Evolutionary conservation across 2,113 vertebrate genomes (phyloP), one percentile per base, ranked within the genome.

Genomic region (Meriones unguiculatus): DNA sequence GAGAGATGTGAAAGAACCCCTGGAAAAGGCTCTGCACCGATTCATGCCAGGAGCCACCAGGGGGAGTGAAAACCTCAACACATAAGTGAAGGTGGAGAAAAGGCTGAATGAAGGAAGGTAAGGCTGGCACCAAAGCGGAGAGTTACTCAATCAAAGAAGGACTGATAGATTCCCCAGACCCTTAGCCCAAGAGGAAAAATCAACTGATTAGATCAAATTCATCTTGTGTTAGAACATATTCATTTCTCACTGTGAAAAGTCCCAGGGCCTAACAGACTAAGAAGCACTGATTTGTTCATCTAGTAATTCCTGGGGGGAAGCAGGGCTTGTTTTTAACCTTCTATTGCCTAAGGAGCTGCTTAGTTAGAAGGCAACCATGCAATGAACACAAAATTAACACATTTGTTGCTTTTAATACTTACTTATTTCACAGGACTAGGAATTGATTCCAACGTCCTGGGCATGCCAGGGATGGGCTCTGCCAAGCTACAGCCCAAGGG

Each of bases 51-150:
- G 38, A 69, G 92, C 98, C 97, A 97, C 96, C 96, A 98, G 98
- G 84, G 98, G 98, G 97, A 97, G 97, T 95, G 89, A 97, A 96
- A 94, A 75, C 89, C 87, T 90, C 73, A 96, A 97, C 97, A 97
- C 95, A 95, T 1, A 95, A 78, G n/a, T 73, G 50, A 69, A 97
- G 91, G n/a, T 18, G 32, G 22, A 91, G n/a, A 84, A 95, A 93
- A 64, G 35, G 30, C 59, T 93, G 70, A 90, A 72, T 22, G 52
- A 24, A 93, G 50, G 52, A 24, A 93, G 50, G 24, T 80, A 50
- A 0, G 69, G 38, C 82, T 9, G 8, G 50, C 52, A 91, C 46
- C 46, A 46, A 46, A 46, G 46, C 5, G 46, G 52, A 41, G 59
- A 64, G 57, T 57, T 20, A 70, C 18, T 25, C n/a, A 77, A 35